phyloP scores from a whole-genome alignment of 2,113 vertebrate species.

The Acanthisitta chloris region DNA sequence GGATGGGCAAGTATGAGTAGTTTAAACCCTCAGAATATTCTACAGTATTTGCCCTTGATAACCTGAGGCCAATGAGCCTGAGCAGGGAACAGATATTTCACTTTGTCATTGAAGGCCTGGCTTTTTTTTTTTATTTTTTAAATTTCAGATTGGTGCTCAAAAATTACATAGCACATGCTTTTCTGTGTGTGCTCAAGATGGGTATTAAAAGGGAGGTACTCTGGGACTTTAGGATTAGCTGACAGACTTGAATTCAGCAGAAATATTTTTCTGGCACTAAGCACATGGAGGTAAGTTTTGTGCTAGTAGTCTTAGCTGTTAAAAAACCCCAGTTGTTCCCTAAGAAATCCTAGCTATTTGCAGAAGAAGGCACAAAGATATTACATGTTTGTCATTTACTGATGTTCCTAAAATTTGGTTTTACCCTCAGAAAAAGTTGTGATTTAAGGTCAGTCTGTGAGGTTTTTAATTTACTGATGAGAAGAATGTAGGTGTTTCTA shows the following conservation, averaged over 20 bases:
- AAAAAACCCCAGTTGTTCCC: background rate
- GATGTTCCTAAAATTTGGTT: background rate
- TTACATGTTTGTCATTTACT: background rate
- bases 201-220: background rate
- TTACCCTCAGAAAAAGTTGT: background rate
- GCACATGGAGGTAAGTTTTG: background rate
- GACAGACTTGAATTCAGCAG: background rate
- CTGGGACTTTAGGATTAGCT: background rate
- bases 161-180: background rate
- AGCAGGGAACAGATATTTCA: too few relatives aligned
- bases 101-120: too few relatives aligned
- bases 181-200: background rate
- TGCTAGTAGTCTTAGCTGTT: background rate
- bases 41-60: background rate
- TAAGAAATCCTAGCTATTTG: background rate
- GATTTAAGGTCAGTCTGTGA: background rate
- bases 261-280: background rate
- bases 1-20: background rate
- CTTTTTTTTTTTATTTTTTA: background rate
- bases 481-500: background rate
- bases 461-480: background rate
- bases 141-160: background rate
- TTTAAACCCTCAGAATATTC: background rate
- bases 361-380: background rate
- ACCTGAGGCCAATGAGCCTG: background rate